Evolutionary conservation across 2,113 vertebrate species (phyloP).

Genomic region (Pelobates fuscus): DNA sequence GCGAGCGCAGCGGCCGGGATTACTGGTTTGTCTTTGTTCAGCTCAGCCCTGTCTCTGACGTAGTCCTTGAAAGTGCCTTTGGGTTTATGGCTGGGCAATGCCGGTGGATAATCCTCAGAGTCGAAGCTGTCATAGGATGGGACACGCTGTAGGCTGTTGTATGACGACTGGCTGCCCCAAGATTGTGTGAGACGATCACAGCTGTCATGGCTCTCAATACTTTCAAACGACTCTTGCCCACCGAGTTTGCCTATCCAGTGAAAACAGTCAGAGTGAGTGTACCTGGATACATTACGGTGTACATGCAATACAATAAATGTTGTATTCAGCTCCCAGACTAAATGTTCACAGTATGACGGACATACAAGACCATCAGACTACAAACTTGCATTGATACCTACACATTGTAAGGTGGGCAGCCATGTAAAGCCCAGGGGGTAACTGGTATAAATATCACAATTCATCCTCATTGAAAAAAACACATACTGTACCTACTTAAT

Average conservation of each 20-base stretch:
- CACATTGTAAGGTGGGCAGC: too few relatives aligned
- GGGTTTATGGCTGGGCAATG: slow-evolving; percentile 90
- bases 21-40: slow-evolving; percentile 98
- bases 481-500: too few relatives aligned
- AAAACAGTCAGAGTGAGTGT: neutral
- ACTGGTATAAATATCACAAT: too few relatives aligned
- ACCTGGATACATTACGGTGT: too few relatives aligned
- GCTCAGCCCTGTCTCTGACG: slow-evolving; percentile 94
- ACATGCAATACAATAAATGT: too few relatives aligned
- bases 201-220: slow-evolving; percentile 96
- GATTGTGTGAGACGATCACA: slow-evolving; percentile 94
- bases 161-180: slow-evolving; percentile 97
- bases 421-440: too few relatives aligned
- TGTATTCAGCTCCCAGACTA: too few relatives aligned
- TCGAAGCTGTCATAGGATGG: slow-evolving; percentile 98
- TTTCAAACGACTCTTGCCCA: slow-evolving; percentile 97
- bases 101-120: slow-evolving; percentile 90
- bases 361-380: too few relatives aligned
- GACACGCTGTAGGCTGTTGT: slow-evolving; percentile 95
- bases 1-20: slow-evolving; percentile 95
- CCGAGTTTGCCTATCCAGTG: slow-evolving; percentile 84
- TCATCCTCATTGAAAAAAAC: too few relatives aligned
- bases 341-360: too few relatives aligned
- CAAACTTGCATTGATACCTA: too few relatives aligned
- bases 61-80: slow-evolving; percentile 99